A percentile compares a stretch with the other conserved stretches of the same genome.
These are phyloP conservation scores for Spatula clypeata DNA, from an alignment of 2,797 vertebrate species.

Conservation along the genomic window DNA sequence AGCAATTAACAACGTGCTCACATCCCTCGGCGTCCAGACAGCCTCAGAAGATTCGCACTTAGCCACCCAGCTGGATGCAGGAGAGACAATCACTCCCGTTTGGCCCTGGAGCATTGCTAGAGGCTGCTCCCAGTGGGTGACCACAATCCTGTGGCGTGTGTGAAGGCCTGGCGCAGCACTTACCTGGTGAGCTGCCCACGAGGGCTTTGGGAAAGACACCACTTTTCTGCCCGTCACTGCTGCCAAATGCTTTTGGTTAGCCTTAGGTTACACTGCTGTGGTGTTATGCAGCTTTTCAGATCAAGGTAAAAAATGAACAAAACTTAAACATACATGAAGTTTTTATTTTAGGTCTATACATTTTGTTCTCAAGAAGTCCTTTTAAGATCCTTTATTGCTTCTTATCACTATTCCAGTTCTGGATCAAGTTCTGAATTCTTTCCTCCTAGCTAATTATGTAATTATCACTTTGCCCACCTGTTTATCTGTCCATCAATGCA, in stretches of 20 bases:
- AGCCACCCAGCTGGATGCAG: not conserved
- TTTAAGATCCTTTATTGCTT: not conserved
- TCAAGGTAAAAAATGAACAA: not conserved
- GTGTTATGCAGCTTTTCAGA: not conserved
- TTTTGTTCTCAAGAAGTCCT: not conserved
- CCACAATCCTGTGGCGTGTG: rapidly evolving
- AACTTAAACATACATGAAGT: rapidly evolving
- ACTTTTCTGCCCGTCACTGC: not conserved
- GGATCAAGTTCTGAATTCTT: not conserved
- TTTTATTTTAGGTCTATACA: not conserved
- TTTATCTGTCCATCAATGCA: not conserved
- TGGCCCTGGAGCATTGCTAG: rapidly evolving
- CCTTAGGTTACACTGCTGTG: not conserved
- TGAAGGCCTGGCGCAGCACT: not conserved
- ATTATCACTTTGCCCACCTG: not conserved
- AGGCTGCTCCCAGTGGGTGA: not conserved
- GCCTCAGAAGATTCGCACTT: not conserved
- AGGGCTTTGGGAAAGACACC: not conserved
- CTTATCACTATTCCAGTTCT: not conserved
- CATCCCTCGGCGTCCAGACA: not conserved
- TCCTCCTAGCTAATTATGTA: not conserved
- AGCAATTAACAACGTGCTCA: not conserved
- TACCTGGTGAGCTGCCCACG: rapidly evolving
- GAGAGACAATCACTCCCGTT: not conserved
- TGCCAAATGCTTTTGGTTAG: not conserved